Percentiles rank a stretch among this genome's conserved stretches.
Conservation (phyloP, 2,797 vertebrate genomes). For the Novumbra hubbsi region DNA sequence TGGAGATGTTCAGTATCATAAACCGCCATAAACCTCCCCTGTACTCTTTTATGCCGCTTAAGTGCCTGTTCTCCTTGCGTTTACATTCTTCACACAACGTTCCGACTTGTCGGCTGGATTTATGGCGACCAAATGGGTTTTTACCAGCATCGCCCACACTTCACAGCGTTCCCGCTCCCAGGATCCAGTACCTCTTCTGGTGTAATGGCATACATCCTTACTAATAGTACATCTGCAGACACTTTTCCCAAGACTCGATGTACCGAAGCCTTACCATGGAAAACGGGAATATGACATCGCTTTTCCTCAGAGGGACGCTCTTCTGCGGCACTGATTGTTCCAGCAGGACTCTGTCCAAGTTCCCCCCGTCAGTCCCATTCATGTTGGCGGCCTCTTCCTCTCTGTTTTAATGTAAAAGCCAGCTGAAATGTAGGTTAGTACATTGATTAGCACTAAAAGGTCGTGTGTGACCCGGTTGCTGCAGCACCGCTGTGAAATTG, state of each 20-base stretch:
- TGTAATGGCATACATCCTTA: constrained; percentile 35
- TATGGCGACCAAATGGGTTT: constrained; percentile 6
- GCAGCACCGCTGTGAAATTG: constrained; percentile 42
- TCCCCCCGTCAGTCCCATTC: constrained; percentile 47
- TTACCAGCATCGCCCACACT: not conserved
- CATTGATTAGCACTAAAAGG: constrained; percentile 63
- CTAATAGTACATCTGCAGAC: constrained; percentile 32
- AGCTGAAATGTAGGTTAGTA: constrained; percentile 62
- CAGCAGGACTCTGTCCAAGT: constrained; percentile 47
- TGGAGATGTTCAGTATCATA: not conserved
- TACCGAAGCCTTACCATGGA: constrained; percentile 40
- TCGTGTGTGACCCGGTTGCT: constrained; percentile 45
- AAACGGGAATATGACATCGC: constrained; percentile 53
- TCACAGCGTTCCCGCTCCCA: not conserved
- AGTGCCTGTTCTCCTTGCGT: not conserved
- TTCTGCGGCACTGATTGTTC: constrained; percentile 62
- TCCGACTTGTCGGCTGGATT: not conserved
- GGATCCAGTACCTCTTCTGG: constrained; percentile 8
- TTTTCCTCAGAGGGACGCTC: constrained; percentile 64
- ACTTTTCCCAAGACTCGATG: constrained; percentile 56
- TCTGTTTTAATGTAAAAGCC: constrained; percentile 26
- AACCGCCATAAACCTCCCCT: not conserved
- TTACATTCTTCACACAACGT: not conserved
- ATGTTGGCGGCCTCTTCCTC: not conserved
- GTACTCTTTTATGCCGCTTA: constrained; percentile 3